A percentile compares a stretch with the other conserved stretches of the same genome.
Evolutionary conservation across 2,797 vertebrate species (phyloP).

Genomic region (Cryptoprocta ferox): DNA sequence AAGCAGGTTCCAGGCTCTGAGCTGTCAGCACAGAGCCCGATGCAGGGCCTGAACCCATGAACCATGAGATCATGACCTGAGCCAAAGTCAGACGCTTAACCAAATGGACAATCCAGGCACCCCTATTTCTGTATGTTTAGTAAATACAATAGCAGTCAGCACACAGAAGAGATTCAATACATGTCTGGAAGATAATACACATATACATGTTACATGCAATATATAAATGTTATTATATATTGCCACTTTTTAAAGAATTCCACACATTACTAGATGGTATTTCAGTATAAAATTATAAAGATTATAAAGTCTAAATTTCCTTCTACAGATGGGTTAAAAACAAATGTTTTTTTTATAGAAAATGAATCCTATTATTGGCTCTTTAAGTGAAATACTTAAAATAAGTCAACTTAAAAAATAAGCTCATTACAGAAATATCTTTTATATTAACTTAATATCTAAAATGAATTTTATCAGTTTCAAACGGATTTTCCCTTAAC

Average conservation of each 20-base stretch:
- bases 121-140: background rate
- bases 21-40: too few relatives aligned
- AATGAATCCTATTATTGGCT: background rate
- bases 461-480: background rate
- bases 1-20: too few relatives aligned
- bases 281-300: background rate
- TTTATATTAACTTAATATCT: background rate
- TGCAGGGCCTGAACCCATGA: too few relatives aligned
- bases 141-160: background rate
- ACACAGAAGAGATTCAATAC: background rate
- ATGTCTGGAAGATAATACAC: background rate
- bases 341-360: background rate
- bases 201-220: background rate
- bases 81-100: too few relatives aligned
- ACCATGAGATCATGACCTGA: too few relatives aligned
- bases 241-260: background rate
- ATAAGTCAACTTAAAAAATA: background rate
- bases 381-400: background rate
- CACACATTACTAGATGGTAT: background rate
- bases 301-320: background rate
- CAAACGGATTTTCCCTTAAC: background rate
- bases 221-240: background rate
- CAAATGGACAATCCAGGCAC: too few relatives aligned
- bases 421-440: background rate
- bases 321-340: background rate